Evolutionary conservation across 53 echinoderm and acorn worm genomes (phyloP), one percentile per base, ranked within the genome.

Genomic region (Echinometra lucunter): DNA sequence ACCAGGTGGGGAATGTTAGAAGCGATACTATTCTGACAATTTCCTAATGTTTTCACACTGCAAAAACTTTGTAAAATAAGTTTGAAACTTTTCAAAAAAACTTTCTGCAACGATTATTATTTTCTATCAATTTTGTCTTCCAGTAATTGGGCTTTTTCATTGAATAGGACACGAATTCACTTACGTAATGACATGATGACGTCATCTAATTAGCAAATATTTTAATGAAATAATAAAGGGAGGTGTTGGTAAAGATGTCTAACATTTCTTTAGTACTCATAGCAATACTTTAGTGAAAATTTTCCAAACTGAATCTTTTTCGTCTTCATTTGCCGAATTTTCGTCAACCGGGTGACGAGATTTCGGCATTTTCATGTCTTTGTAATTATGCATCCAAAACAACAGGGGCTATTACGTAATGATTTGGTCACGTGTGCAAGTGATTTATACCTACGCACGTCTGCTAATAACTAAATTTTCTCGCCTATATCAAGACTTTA

Each of bases 291-390:
- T 37, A 21, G 16, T 60, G 38, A 90, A 90, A 13, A 4, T 37
- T 35, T 27, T 32, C 37, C n/a, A 63, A 60, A 67, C 18, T 45
- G 45, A 91, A 72, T 28, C 28, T 30, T 25, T 67, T 45, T 92
- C 49, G 92, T 57, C 92, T 28, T 75, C 15, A 38, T 92, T 92
- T 92, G 92, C 92, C 92, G 92, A 92, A 92, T 45, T 92, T 80
- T 92, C 92, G 92, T 17, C 92, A 92, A 42, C 92, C 78, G 92
- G 92, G 75, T 92, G 92, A 92, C 92, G 92, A 92, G 57, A 80
- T 92, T 92, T 92, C 92, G 92, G 57, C 92, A 92, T 92, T 92
- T 92, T 57, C 53, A 78, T 18, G 7, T 78, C 7, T 32, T 44
- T 47, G 75, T 74, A 32, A 34, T 55, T 35, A 19, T 55, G 35